Evolutionary conservation across 30 jellyfish, hydroid and myxozoan species (phyloP).

Genomic region (Cassiopea xamachana): DNA sequence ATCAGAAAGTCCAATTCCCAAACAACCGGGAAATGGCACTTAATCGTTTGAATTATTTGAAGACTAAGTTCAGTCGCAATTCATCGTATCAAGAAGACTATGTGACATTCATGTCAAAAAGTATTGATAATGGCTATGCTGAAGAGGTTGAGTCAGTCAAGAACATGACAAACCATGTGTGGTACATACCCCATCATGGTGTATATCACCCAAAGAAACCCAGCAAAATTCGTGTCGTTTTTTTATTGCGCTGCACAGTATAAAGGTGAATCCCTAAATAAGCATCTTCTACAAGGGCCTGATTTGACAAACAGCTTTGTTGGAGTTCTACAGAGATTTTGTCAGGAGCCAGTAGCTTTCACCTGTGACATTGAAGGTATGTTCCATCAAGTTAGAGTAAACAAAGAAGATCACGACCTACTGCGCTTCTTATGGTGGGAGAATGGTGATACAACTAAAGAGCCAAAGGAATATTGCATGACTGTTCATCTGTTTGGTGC

Average conservation of each 20-base stretch:
- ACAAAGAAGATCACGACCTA: conserved; percentile 24
- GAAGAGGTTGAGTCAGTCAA: background rate
- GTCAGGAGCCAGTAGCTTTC: conserved; percentile 76
- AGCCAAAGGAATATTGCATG: conserved; percentile 47
- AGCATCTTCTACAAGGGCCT: conserved; percentile 73
- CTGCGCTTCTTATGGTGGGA: conserved; percentile 66
- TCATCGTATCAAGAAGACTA: background rate
- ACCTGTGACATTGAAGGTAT: conserved; percentile 77
- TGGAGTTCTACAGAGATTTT: conserved; percentile 47
- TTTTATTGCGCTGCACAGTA: conserved; percentile 41
- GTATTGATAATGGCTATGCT: background rate
- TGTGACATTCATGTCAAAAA: background rate
- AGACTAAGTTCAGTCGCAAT: conserved; percentile 14
- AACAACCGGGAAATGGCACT: conserved; percentile 41
- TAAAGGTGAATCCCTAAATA: conserved; percentile 58
- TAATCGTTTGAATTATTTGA: conserved; percentile 4
- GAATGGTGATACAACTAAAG: conserved; percentile 27
- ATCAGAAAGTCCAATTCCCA: background rate
- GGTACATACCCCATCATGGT: conserved; percentile 85
- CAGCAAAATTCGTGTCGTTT: conserved; percentile 46
- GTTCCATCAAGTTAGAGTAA: conserved; percentile 78
- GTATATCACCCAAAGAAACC: conserved; percentile 77
- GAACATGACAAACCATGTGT: background rate
- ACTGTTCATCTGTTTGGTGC: conserved; percentile 68
- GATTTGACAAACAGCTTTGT: conserved; percentile 61